Conservation (phyloP, 2,888 invertebrate genomes). For the Catocala nupta region DNA sequence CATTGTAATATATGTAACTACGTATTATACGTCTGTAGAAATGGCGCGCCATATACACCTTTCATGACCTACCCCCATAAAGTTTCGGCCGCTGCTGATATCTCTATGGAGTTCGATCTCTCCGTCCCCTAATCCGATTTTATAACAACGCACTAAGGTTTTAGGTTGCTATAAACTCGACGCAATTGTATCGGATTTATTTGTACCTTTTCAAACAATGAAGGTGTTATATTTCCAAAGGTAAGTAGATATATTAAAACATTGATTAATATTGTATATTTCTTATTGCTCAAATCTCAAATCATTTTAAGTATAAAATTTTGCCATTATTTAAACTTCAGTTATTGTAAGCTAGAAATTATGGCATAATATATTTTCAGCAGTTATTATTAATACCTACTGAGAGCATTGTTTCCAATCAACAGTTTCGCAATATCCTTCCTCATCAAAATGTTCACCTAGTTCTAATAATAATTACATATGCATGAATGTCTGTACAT, state of each 20-base stretch:
- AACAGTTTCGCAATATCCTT: constrained; percentile 39
- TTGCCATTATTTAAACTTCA: too few relatives aligned
- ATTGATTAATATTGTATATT: too few relatives aligned
- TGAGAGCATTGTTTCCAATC: background rate
- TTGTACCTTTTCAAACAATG: too few relatives aligned
- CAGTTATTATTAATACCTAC: background rate
- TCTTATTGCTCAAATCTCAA: too few relatives aligned
- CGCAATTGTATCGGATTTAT: too few relatives aligned
- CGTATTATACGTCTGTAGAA: constrained; percentile 5
- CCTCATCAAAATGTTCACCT: constrained; percentile 41
- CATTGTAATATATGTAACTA: constrained; percentile 15
- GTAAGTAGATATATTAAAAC: too few relatives aligned
- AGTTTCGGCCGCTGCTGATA: constrained; percentile 24
- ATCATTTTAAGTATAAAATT: too few relatives aligned
- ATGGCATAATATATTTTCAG: too few relatives aligned
- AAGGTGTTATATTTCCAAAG: too few relatives aligned
- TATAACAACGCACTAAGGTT: too few relatives aligned
- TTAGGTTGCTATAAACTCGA: too few relatives aligned
- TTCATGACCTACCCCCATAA: constrained; percentile 50
- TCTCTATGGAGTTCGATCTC: constrained; percentile 34
- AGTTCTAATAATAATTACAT: constrained; percentile 5
- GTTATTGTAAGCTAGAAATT: too few relatives aligned
- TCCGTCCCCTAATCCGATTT: constrained; percentile 17
- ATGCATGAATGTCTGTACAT: background rate
- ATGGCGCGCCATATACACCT: constrained; percentile 13